A percentile compares a stretch with the other conserved stretches of the same genome.
Conservation (phyloP, 2,797 vertebrate species). For the Astyanax mexicanus region DNA sequence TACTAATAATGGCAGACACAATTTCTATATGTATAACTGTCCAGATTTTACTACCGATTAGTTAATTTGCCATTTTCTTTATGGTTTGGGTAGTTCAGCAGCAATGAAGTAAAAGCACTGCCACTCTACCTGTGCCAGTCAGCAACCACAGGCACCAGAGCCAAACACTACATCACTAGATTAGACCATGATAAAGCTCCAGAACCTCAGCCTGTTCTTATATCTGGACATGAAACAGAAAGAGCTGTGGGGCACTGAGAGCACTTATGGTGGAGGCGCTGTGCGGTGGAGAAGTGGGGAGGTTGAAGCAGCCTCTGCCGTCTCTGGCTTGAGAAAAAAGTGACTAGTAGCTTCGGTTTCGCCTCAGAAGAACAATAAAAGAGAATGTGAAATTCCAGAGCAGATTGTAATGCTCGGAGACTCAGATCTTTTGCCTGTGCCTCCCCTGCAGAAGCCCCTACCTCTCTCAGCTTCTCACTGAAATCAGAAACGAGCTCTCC, state of each 20-base stretch:
- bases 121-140: background rate
- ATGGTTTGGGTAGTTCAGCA: background rate
- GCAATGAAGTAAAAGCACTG: background rate
- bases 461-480: slow-evolving; percentile 51
- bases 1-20: no score
- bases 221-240: background rate
- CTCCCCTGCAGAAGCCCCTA: slow-evolving; percentile 32
- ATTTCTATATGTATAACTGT: background rate
- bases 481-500: slow-evolving; percentile 18
- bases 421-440: slow-evolving; percentile 42
- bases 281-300: slow-evolving; percentile 12
- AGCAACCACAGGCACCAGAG: background rate
- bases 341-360: slow-evolving; percentile 50
- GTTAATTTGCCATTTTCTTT: background rate
- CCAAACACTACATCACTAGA: slow-evolving; percentile 13
- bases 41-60: background rate
- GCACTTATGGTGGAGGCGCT: slow-evolving; percentile 20
- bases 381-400: slow-evolving; percentile 65
- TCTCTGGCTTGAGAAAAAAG: slow-evolving; percentile 45
- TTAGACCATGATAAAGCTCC: slow-evolving; percentile 13
- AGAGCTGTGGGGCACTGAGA: background rate
- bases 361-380: slow-evolving; percentile 69
- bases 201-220: slow-evolving; percentile 2
- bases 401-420: slow-evolving; percentile 65
- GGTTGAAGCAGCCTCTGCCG: slow-evolving; percentile 31